Evolutionary conservation across 2,113 vertebrate species (phyloP).

Genomic region (Podocnemis expansa): DNA sequence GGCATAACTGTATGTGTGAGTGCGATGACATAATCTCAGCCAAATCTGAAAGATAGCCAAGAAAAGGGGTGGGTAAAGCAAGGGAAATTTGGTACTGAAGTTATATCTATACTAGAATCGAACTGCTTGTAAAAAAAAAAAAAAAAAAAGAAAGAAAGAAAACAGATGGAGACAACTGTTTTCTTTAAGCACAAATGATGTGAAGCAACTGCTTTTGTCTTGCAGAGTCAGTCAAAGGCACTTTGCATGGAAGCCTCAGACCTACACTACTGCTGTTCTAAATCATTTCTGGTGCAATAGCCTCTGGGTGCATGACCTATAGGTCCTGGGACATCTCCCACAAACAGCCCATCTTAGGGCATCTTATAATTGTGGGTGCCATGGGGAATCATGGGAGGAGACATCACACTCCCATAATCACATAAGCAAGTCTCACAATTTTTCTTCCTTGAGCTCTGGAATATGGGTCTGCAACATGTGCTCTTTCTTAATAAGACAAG

Average conservation of each 20-base stretch:
- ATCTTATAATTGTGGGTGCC: neutral
- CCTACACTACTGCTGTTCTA: neutral
- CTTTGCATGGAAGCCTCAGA: neutral
- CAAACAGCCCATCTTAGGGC: neutral
- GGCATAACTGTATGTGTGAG: neutral
- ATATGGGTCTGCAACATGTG: neutral
- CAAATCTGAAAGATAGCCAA: neutral
- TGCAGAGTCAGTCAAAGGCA: neutral
- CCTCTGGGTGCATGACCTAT: neutral
- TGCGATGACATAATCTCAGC: neutral
- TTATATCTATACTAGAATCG: neutral
- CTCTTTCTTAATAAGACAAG: neutral
- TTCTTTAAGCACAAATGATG: neutral
- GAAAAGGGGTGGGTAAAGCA: neutral
- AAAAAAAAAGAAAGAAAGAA: no score
- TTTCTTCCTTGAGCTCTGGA: neutral
- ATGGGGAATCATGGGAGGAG: neutral
- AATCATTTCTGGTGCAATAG: neutral
- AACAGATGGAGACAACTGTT: neutral
- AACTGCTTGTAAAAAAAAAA: neutral
- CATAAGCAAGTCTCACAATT: neutral
- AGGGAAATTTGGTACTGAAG: neutral
- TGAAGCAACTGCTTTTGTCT: rapidly evolving
- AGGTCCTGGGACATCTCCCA: neutral
- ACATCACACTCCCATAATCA: neutral